Evolutionary conservation across 2,888 invertebrate genomes (phyloP), one percentile per base, ranked within the genome.

Genomic region (Rhabditophanes sp.): DNA sequence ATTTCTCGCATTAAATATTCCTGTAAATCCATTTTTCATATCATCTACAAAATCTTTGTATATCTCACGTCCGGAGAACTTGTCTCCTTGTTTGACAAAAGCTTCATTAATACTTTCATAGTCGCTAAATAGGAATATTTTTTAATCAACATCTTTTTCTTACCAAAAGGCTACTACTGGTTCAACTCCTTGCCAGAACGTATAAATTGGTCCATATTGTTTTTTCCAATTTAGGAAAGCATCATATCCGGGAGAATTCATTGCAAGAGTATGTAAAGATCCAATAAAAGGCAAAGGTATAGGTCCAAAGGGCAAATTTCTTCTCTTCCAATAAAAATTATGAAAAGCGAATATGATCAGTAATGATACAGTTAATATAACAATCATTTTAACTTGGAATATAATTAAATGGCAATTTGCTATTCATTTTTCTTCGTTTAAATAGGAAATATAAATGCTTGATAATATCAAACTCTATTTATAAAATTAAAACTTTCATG

Each of bases 51-150:
- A 18, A 2, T 33, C 12, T 15, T 33, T 2, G 39, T 24, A 30
- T 11, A 30, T 30, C 21, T 30, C 21, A 4, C 39, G 30, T 15
- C 37, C 42, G n/a, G 43, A 35, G 19, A 38, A 44, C 2, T 26
- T 25, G 6, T 37, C 42, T 9, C 23, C 44, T 23, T 44, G 21
- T n/a, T 44, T 28, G 1, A 44, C 38, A 15, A 41, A 44, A 1
- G 36, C 20, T 11, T 33, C 22, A 9, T 25, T 9, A 15, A 29
- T 23, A 3, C 25, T 14, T 9, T 38, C n/a, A 5, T 25, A 23
- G 14, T 35, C 36, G 11, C 27, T 44, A 4, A 41, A n/a, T n/a
- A n/a, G n/a, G n/a, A n/a, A n/a, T n/a, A n/a, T n/a, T n/a, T n/a
- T n/a, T n/a, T n/a, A n/a, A n/a, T n/a, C n/a, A n/a, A n/a, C n/a